Conservation (phyloP, 2,888 invertebrate genomes). For the Hyalella azteca region DNA sequence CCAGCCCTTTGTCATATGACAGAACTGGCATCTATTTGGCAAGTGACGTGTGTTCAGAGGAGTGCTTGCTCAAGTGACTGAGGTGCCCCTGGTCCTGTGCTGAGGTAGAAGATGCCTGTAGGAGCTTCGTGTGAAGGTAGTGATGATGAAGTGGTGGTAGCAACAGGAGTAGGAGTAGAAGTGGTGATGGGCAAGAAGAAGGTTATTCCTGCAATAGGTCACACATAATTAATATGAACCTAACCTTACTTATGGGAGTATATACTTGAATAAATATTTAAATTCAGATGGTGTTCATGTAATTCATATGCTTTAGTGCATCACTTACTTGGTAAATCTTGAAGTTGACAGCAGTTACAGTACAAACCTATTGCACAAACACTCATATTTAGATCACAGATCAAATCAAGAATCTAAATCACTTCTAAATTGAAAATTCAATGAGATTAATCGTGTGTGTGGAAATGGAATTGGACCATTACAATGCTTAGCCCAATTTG, state of each 20-base stretch:
- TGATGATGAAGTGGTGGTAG: conserved; percentile 54
- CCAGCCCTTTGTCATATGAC: no score
- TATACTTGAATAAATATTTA: not conserved
- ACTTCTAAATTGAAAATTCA: no score
- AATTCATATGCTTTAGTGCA: no score
- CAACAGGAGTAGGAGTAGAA: conserved; percentile 55
- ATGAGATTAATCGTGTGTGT: no score
- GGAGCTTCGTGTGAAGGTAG: conserved; percentile 48
- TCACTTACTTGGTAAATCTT: not conserved
- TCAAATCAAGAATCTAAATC: no score
- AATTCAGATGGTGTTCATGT: not conserved
- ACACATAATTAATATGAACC: conserved; percentile 44
- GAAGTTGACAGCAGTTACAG: not conserved
- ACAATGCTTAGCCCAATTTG: no score
- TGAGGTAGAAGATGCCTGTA: conserved; percentile 46
- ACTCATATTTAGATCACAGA: no score
- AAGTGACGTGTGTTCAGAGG: no score
- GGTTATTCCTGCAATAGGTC: conserved; percentile 58
- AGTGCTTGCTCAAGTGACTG: not conserved
- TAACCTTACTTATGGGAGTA: not conserved
- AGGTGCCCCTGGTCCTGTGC: conserved; percentile 42
- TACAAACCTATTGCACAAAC: no score
- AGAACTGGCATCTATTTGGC: no score
- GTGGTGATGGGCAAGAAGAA: conserved; percentile 57
- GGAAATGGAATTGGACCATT: no score